Evolutionary conservation across 2,797 vertebrate genomes (phyloP).

Genomic region (Australoheros facetus): DNA sequence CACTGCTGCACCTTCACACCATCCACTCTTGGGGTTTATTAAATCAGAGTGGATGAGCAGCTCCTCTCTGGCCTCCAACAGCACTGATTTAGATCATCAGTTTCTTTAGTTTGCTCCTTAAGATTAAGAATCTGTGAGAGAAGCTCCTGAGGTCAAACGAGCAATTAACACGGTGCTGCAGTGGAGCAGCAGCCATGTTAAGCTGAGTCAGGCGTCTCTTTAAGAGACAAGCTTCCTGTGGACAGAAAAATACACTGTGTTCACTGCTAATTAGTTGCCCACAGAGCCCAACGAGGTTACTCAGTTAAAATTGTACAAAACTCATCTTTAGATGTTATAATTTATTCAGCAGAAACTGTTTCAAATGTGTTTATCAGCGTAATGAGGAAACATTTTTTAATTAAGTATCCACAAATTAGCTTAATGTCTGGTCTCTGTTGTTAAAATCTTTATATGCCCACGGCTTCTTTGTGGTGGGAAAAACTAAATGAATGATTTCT

Average conservation of each 20-base stretch:
- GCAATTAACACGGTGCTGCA: background rate
- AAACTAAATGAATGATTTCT: accelerated
- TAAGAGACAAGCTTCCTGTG: background rate
- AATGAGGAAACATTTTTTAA: background rate
- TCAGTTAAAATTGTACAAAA: background rate
- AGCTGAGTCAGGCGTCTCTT: background rate
- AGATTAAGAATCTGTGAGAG: constrained; percentile 2
- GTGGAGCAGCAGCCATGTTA: background rate
- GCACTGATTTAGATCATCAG: background rate
- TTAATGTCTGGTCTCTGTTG: background rate
- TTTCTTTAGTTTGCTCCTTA: background rate
- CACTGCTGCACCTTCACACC: background rate
- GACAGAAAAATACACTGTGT: background rate
- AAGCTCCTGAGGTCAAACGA: background rate
- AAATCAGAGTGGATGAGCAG: background rate
- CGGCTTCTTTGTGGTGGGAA: background rate
- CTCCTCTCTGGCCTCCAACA: background rate
- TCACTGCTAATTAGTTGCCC: background rate
- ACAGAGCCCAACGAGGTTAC: background rate
- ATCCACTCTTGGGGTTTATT: background rate
- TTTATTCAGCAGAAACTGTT: background rate
- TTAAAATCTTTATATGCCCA: background rate
- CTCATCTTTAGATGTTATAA: background rate
- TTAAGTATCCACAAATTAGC: background rate
- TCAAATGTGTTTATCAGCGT: background rate